Evolutionary conservation across 2,113 vertebrate species (phyloP).

Genomic region (Callopanchax toddi): DNA sequence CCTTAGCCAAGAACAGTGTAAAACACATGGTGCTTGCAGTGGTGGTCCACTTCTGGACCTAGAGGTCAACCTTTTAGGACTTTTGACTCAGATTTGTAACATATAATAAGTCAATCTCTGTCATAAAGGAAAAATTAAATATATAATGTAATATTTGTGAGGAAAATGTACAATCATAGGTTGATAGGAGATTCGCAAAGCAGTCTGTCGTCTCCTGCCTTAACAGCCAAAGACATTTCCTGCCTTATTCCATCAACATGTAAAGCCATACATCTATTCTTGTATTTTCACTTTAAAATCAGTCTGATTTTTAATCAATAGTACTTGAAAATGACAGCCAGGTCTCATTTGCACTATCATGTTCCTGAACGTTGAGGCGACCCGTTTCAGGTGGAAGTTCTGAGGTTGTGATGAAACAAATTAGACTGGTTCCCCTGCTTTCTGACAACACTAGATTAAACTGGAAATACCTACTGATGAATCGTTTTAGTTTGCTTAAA

Average conservation of each 20-base stretch:
- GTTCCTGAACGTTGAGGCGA: constrained; percentile 40
- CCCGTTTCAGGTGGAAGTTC: constrained; percentile 33
- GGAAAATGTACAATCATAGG: constrained; percentile 45
- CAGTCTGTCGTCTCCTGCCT: constrained; percentile 29
- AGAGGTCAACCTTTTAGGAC: constrained; percentile 24
- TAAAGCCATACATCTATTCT: constrained; percentile 63
- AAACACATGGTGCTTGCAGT: constrained; percentile 48
- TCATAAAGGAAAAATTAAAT: constrained; percentile 32
- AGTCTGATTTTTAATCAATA: constrained; percentile 66
- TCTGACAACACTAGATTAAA: constrained; percentile 46
- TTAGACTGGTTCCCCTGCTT: not conserved
- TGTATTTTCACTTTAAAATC: constrained; percentile 16
- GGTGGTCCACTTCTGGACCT: constrained; percentile 35
- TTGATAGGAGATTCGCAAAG: constrained; percentile 28
- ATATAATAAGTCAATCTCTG: constrained; percentile 13
- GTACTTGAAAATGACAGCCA: constrained; percentile 88
- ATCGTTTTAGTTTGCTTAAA: constrained; percentile 41
- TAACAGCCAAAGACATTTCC: constrained; percentile 70
- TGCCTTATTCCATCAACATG: constrained; percentile 42
- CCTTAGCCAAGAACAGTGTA: constrained; percentile 84
- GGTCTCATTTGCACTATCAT: constrained; percentile 88
- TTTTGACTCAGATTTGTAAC: constrained; percentile 69
- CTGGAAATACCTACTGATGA: constrained; percentile 62
- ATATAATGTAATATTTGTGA: constrained; percentile 28
- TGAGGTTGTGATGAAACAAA: constrained; percentile 41